Conservation (phyloP, 1,140 invertebrate species). For the Mactra quadrangularis region DNA sequence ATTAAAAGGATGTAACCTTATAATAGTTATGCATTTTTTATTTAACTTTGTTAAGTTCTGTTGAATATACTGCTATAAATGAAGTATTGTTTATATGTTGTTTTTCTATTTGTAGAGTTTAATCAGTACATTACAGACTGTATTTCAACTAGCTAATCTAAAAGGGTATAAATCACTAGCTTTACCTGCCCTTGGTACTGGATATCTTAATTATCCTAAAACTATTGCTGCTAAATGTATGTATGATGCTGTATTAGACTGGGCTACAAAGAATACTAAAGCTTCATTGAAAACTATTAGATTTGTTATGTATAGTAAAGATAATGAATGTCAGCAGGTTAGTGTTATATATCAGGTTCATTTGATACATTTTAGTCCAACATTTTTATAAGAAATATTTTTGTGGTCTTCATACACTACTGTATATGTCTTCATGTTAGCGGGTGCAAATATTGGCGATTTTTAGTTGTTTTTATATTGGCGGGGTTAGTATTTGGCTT, state of each 20-base stretch:
- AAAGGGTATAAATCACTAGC: conserved; percentile 47
- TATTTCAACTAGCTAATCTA: conserved; percentile 45
- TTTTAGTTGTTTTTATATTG: no score
- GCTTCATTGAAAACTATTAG: conserved; percentile 23
- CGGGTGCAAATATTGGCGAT: no score
- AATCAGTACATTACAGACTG: conserved; percentile 23
- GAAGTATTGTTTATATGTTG: no score
- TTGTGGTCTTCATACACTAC: no score
- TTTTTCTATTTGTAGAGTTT: conserved; percentile 40
- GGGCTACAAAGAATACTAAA: conserved; percentile 49
- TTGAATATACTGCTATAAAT: no score
- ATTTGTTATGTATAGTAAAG: conserved; percentile 59
- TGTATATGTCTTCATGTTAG: no score
- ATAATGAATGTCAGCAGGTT: conserved; percentile 53
- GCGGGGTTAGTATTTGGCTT: no score
- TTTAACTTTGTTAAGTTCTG: no score
- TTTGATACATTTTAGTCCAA: no score
- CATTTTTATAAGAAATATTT: no score
- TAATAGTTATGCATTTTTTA: no score
- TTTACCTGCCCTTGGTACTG: conserved; percentile 54
- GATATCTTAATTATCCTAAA: conserved; percentile 57
- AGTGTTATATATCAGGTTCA: neutral
- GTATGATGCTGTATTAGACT: conserved; percentile 57
- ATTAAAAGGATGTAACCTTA: no score
- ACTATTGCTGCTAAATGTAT: conserved; percentile 47